These are phyloP conservation scores for Acanthis flammea DNA, from an alignment of 2,797 vertebrate species.

Conservation along the genomic window DNA sequence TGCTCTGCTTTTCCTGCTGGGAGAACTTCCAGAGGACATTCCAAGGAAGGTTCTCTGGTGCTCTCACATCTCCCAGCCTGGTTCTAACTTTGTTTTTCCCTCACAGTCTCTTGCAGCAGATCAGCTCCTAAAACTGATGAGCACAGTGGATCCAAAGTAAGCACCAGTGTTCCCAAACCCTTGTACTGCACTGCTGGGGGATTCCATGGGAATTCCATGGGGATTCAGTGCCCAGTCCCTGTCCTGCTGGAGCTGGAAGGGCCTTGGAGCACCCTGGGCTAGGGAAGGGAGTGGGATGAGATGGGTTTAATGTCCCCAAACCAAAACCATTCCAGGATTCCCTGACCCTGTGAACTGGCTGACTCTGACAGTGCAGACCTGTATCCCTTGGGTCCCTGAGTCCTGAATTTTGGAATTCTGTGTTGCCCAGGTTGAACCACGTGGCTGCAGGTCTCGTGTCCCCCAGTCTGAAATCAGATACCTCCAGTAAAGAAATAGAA, in stretches of 20 bases:
- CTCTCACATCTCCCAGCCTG: not conserved
- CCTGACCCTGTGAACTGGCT: not conserved
- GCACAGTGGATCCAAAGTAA: conserved; percentile 98
- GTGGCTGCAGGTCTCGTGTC: conserved; percentile 91
- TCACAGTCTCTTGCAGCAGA: conserved; percentile 91
- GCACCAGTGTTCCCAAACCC: not conserved
- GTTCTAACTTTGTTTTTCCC: not conserved
- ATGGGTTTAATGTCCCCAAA: not conserved
- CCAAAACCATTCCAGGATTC: not conserved
- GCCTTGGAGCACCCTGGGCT: not conserved
- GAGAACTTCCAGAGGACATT: not conserved
- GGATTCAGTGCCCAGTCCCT: not conserved
- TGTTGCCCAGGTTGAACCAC: conserved; percentile 86
- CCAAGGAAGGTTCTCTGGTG: not conserved
- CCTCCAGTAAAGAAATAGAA: conserved; percentile 97
- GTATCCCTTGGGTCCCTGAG: accelerated
- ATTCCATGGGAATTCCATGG: not conserved
- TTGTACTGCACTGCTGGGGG: not conserved
- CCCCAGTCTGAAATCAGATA: conserved; percentile 89
- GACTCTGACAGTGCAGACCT: accelerated
- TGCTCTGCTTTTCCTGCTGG: accelerated
- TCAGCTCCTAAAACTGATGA: conserved; percentile 97
- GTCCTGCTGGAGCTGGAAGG: not conserved
- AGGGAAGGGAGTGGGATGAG: not conserved
- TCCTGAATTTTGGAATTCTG: not conserved